These are phyloP conservation scores for Oryzias dopingdopingensis DNA, from an alignment of 2,797 vertebrate genomes.

Conservation along the genomic window DNA sequence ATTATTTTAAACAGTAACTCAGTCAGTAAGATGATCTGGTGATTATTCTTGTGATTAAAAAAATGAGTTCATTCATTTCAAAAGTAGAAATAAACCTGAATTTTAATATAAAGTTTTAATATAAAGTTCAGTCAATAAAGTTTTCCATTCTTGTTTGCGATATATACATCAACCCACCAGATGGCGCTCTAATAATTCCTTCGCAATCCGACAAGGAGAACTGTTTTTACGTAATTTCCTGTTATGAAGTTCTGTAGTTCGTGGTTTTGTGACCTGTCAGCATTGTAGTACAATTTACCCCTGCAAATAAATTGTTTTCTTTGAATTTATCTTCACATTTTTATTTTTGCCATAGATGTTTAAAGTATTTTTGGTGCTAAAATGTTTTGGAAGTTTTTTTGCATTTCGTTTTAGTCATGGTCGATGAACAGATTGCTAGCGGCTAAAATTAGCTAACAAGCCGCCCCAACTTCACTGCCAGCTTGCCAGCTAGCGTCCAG, in stretches of 20 bases:
- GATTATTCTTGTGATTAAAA: too few species aligned
- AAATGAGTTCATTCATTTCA: too few species aligned
- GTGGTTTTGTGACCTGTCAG: constrained; percentile 68
- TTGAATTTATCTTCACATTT: constrained; percentile 1
- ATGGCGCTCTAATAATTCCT: constrained; percentile 2
- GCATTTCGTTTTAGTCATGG: constrained; percentile 5
- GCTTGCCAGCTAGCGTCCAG: constrained; percentile 34
- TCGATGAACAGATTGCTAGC: constrained; percentile 38
- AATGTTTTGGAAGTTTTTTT: not conserved
- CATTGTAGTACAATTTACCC: constrained; percentile 66
- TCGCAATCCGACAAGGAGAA: too few species aligned
- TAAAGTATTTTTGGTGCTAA: constrained; percentile 1
- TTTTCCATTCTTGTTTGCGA: too few species aligned
- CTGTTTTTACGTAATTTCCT: constrained; percentile 34
- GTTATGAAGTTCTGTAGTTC: constrained; percentile 67
- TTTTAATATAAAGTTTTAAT: too few species aligned
- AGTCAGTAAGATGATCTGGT: too few species aligned
- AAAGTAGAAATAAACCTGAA: too few species aligned
- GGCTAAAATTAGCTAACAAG: constrained; percentile 39
- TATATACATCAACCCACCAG: constrained; percentile 13
- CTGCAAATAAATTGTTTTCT: constrained; percentile 23
- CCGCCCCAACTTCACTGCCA: constrained; percentile 30
- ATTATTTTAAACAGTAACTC: too few species aligned
- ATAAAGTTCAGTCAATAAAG: too few species aligned
- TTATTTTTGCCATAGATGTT: constrained; percentile 1